Evolutionary conservation across 2,888 invertebrate genomes (phyloP), one percentile per base, ranked within the genome.

Genomic region (Smittia aterrima): DNA sequence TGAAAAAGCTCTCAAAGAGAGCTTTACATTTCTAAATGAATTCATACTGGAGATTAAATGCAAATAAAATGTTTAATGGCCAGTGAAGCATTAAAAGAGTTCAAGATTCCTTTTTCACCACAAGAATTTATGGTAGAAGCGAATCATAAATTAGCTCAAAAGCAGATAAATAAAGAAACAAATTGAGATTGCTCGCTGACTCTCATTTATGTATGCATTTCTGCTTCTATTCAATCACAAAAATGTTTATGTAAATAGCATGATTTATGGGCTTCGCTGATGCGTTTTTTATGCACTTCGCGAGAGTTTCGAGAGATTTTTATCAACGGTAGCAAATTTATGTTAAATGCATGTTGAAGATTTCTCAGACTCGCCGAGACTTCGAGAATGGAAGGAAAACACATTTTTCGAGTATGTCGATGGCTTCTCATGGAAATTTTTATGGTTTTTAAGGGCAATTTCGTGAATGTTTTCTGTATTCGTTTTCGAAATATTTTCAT

Each of bases 201-300:
- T 24, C 38, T 71, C 13, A 4, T 58, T 58, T 22, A 58, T 22
- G 58, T 58, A 64, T 64, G 64, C 64, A 64, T 64, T 24, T 24
- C 11, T 64, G 41, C 41, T 67, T 67, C 70, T 54, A 70, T 70
- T 70, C 54, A 54, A 70, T 70, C 70, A 54, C 53, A 70, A 72
- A 54, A 64, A 72, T 72, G 54, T 72, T 72, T 72, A 72, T 72
- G 72, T 62, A 72, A 72, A 72, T 72, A 72, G 24, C 47, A 71
- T 71, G 72, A 72, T 72, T 72, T 72, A 72, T 72, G 62, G 58
- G 72, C 72, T 72, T 54, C 22, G 53, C 18, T 62, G 72, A 72
- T 72, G 72, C 72, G 72, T 71, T 71, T 71, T 71, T 71, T 54
- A 71, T 71, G 70, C 54, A 71, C 27, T 53, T 22, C 58, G n/a